Percentiles rank a stretch among this genome's conserved stretches.
These are phyloP conservation scores for Aphrophora alni DNA, from an alignment of 2,888 invertebrate genomes.

Conservation along the genomic window DNA sequence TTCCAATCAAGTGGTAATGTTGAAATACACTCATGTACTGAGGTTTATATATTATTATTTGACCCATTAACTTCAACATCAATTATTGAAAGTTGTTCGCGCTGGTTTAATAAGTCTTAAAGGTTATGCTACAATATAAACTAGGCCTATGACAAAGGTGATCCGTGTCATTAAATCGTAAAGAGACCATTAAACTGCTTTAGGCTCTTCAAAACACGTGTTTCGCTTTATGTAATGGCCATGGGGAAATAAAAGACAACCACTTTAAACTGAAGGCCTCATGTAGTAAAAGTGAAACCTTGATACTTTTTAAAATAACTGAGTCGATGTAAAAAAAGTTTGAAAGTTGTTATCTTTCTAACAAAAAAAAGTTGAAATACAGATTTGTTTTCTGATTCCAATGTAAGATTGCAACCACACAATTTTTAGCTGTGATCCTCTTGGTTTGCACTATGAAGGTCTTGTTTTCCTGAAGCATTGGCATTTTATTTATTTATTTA, in stretches of 20 bases:
- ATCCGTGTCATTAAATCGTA: neutral
- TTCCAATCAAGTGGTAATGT: too few species aligned
- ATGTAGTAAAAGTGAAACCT: neutral
- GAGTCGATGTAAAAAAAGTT: neutral
- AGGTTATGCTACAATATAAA: neutral
- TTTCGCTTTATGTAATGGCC: neutral
- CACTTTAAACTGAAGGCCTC: neutral
- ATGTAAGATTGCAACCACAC: too few species aligned
- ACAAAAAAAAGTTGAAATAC: neutral
- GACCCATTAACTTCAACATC: neutral
- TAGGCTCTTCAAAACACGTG: neutral
- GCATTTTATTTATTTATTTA: too few species aligned
- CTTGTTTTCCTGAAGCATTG: too few species aligned
- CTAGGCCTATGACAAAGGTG: neutral
- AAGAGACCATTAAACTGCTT: neutral
- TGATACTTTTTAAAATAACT: neutral
- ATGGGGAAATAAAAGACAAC: neutral
- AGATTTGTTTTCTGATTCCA: too few species aligned
- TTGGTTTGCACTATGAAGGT: too few species aligned
- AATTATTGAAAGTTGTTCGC: neutral
- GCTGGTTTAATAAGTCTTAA: neutral
- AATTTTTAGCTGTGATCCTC: too few species aligned
- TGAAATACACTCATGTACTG: too few species aligned
- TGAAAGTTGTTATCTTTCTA: neutral
- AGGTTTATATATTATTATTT: neutral